These are phyloP conservation scores for Eulemur rubriventer DNA, from an alignment of 2,797 vertebrate genomes.

Conservation along the genomic window DNA sequence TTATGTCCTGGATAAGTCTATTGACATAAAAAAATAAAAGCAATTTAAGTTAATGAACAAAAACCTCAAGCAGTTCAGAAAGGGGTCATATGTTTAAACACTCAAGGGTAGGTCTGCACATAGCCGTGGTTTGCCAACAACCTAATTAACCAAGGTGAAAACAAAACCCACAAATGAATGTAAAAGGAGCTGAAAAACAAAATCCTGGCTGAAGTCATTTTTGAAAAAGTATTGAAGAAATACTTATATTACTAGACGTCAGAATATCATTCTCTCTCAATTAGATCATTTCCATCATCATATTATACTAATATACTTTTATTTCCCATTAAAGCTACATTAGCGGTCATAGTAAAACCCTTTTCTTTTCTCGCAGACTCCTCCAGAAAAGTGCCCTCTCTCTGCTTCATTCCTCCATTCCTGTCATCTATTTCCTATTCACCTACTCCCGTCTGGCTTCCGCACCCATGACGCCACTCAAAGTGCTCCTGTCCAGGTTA, in stretches of 20 bases:
- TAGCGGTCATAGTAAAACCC: background rate
- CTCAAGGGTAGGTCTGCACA: background rate
- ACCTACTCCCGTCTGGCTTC: background rate
- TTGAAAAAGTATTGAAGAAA: background rate
- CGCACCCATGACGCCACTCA: too few relatives aligned
- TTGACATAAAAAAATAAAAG: background rate
- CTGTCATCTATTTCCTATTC: background rate
- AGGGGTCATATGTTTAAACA: background rate
- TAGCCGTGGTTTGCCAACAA: background rate
- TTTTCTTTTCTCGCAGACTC: background rate
- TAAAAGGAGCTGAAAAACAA: background rate
- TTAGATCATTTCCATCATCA: background rate
- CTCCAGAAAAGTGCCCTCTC: background rate
- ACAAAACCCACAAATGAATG: background rate
- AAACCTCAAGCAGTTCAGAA: background rate
- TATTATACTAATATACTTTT: background rate
- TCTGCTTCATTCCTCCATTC: background rate
- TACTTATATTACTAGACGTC: background rate
- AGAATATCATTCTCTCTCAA: background rate
- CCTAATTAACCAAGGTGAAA: background rate
- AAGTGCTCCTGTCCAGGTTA: background rate
- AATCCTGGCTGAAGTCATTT: background rate
- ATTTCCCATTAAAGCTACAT: background rate
- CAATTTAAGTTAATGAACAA: background rate
- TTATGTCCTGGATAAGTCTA: background rate